A percentile compares a stretch with the other conserved stretches of the same genome.
phyloP scores from a whole-genome alignment of 2,113 vertebrate species.

The Fukomys damarensis region DNA sequence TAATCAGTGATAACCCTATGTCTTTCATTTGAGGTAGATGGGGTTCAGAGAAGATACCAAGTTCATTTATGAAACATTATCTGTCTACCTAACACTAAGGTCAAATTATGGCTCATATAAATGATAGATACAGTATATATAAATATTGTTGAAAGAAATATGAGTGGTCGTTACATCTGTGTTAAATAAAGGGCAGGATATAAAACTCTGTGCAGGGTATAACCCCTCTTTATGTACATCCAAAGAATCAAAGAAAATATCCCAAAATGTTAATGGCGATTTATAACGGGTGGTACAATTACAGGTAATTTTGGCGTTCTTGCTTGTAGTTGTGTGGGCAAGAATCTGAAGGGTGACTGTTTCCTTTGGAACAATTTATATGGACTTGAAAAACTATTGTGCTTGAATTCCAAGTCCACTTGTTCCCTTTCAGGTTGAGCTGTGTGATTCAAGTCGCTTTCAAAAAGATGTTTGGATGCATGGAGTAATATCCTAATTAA shows the following conservation, averaged over 20 bases:
- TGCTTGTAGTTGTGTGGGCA: neutral
- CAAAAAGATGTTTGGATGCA: neutral
- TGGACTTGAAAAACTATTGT: neutral
- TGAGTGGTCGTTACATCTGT: neutral
- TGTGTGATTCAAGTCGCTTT: conserved; percentile 1
- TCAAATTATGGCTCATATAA: neutral
- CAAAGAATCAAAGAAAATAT: conserved; percentile 37
- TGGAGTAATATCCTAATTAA: neutral
- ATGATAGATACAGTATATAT: neutral
- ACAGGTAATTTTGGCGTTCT: conserved; percentile 14
- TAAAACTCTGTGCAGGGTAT: neutral
- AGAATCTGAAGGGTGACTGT: neutral
- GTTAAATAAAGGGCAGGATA: neutral
- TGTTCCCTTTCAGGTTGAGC: neutral
- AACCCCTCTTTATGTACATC: neutral
- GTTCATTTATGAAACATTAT: neutral
- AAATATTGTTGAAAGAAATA: neutral
- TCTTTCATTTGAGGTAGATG: neutral
- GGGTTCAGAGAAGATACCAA: neutral
- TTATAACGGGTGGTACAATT: neutral
- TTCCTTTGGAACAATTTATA: neutral
- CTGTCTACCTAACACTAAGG: neutral
- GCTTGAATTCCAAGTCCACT: neutral
- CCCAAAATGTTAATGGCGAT: neutral
- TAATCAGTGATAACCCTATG: neutral